Evolutionary conservation across 2,888 invertebrate species (phyloP).

Genomic region (Morpho achilles): DNA sequence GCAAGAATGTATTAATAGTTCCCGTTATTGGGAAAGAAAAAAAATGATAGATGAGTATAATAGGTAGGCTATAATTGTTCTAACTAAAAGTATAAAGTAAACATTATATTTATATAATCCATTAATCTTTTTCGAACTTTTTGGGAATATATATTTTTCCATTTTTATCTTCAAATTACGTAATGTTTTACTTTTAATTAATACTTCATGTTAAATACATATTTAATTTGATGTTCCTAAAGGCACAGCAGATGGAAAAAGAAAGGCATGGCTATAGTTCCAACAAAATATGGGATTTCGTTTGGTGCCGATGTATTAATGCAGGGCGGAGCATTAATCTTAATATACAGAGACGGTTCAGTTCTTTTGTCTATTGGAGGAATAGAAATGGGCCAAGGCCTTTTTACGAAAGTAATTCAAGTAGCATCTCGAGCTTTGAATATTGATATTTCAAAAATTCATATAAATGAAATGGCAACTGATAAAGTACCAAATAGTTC

Average conservation of each 20-base stretch:
- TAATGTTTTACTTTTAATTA: too few species aligned
- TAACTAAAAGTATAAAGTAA: too few species aligned
- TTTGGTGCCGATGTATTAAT: conserved; percentile 83
- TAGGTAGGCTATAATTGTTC: conserved; percentile 55
- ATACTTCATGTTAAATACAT: too few species aligned
- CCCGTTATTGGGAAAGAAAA: conserved; percentile 81
- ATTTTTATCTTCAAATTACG: too few species aligned
- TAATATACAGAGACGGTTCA: conserved; percentile 88
- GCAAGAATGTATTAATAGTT: conserved; percentile 84
- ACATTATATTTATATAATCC: too few species aligned
- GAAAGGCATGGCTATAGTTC: conserved; percentile 85
- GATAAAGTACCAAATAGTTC: conserved; percentile 91
- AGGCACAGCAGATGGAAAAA: conserved; percentile 87
- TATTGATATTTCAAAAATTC: conserved; percentile 81
- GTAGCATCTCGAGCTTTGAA: conserved; percentile 84
- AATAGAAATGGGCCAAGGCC: conserved; percentile 94
- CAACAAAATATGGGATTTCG: conserved; percentile 88
- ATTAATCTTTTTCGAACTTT: too few species aligned
- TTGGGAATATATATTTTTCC: too few species aligned
- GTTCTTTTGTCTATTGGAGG: conserved; percentile 90
- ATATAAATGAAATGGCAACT: conserved; percentile 86
- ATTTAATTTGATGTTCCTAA: conserved; percentile 27
- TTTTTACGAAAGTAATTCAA: conserved; percentile 94
- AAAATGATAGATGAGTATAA: conserved; percentile 83
- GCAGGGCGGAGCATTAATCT: conserved; percentile 88